Base-by-base conservation (phyloP, 2,113 vertebrate species). In the Corythaeola cristata region DNA sequence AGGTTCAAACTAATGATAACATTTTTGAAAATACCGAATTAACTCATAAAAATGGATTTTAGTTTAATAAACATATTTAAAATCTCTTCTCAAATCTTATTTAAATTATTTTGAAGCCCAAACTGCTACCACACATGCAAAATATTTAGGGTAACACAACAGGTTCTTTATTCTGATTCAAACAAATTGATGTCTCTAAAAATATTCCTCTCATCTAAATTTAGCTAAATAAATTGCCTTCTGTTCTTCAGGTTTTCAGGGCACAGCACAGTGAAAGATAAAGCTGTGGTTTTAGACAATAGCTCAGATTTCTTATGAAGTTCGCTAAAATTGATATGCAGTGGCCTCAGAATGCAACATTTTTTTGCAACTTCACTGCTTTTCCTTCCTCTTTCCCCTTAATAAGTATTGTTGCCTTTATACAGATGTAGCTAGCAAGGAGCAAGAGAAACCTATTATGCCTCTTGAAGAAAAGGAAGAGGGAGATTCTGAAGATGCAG, bases 341-440 rank as follows among this genome's bases (percentile, higher is more conserved):
- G 22, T 53, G 28, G 32, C 58, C 24, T 52, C 22, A 63, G 53
- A 93, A 53, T 41, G 59, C 26, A 78, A 6, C 7, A 4, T 5
- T 1, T 58, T 8, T 81, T 37, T 68, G 12, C 44, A 60, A 17
- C 52, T 71, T 80, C 21, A 39, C 9, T n/a, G 3, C 5, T 77
- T 82, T 52, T 56, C 16, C 60, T 85, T 77, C 22, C 58, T 56
- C 49, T 83, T 71, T 63, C 10, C 19, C 24, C 26, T 35, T 92
- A 68, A 15, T 78, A 64, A 83, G 5, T 49, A 2, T 28, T 86
- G 15, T 87, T 92, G 71, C 50, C 19, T 82, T 73, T 84, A 21
- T 81, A 49, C 85, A 99, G 99, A 99, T 95, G 98, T 98, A 53
- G 99, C 99, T 84, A 99, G 97, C 68, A 97, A 98, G 53, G 99